A percentile compares a stretch with the other conserved stretches of the same genome.
These are phyloP conservation scores for Caradrina clavipalpis DNA, from an alignment of 2,888 invertebrate species.

Conservation along the genomic window DNA sequence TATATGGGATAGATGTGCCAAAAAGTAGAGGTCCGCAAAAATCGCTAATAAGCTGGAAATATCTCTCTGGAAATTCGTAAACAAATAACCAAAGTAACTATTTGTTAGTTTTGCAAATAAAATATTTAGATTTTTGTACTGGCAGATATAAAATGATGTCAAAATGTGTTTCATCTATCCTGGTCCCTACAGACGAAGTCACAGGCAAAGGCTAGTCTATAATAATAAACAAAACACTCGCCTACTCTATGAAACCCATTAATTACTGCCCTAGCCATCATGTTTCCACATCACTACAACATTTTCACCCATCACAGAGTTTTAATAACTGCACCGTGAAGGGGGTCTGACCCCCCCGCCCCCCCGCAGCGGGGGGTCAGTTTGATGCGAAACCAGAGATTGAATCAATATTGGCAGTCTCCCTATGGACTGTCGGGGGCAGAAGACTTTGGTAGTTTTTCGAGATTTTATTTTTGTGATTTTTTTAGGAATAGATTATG, in stretches of 20 bases:
- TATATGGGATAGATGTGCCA: too few species aligned
- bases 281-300: conserved; percentile 1
- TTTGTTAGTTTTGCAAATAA: too few species aligned
- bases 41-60: too few species aligned
- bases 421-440: conserved; percentile 26
- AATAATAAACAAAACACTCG: neutral
- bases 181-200: too few species aligned
- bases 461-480: neutral
- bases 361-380: conserved; percentile 42
- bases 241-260: neutral
- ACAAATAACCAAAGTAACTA: too few species aligned
- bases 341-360: neutral
- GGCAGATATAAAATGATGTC: too few species aligned
- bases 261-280: neutral
- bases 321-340: conserved; percentile 44
- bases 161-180: too few species aligned
- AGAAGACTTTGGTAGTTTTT: neutral
- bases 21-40: too few species aligned
- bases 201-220: neutral
- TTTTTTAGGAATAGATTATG: too few species aligned
- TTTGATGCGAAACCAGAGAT: conserved; percentile 27
- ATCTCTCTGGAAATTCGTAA: too few species aligned
- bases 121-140: too few species aligned
- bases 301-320: conserved; percentile 50
- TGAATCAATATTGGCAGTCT: conserved; percentile 48